A percentile compares a stretch with the other conserved stretches of the same genome.
Evolutionary conservation across 2,113 vertebrate genomes (phyloP).

Genomic region (Calypte anna): DNA sequence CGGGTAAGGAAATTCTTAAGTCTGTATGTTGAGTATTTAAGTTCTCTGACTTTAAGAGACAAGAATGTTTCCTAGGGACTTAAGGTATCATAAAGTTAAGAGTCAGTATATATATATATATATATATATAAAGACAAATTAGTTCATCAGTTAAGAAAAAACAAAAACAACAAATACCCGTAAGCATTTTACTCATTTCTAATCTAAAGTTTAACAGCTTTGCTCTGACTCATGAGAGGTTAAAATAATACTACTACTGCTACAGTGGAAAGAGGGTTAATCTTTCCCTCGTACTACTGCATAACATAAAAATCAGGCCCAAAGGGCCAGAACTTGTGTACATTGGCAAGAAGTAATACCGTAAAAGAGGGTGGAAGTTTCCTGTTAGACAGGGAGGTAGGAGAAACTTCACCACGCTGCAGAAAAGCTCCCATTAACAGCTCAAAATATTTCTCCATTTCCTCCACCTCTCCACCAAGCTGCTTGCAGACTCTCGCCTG

Average conservation of each 20-base stretch:
- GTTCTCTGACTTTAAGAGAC: not conserved
- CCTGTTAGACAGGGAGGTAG: not conserved
- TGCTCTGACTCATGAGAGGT: not conserved
- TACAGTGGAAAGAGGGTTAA: not conserved
- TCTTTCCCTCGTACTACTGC: not conserved
- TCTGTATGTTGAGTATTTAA: not conserved
- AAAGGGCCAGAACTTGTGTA: not conserved
- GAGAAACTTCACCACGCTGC: not conserved
- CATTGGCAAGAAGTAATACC: not conserved
- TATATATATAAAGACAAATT: not conserved
- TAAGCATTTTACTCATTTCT: not conserved
- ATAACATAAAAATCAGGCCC: not conserved
- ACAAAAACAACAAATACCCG: not conserved
- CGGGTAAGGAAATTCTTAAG: not conserved
- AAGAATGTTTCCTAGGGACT: not conserved
- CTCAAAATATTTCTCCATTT: not conserved
- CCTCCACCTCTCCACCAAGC: not conserved
- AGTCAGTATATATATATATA: not conserved
- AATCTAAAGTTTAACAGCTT: not conserved
- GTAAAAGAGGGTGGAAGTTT: slow-evolving; percentile 26
- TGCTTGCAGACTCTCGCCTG: not conserved
- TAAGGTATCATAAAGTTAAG: not conserved
- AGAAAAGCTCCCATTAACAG: slow-evolving; percentile 6
- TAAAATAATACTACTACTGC: not conserved
- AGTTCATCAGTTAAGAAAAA: not conserved